These are phyloP conservation scores for Rugalucina vietnamica DNA, from an alignment of 2,888 invertebrate genomes.

Conservation along the genomic window DNA sequence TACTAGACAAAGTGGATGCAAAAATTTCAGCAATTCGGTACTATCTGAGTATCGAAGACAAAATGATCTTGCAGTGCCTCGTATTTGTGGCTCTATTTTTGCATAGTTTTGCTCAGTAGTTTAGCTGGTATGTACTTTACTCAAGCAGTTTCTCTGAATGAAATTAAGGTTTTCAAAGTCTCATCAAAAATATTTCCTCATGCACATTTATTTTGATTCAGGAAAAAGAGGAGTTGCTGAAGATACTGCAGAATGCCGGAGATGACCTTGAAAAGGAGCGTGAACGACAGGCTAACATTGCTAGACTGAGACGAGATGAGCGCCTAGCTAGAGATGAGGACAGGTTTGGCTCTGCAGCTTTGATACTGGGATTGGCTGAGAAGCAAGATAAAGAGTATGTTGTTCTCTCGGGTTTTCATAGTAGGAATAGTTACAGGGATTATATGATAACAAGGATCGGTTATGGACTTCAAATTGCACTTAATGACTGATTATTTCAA, in stretches of 20 bases:
- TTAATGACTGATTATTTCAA: too few species aligned
- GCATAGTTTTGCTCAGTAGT: too few species aligned
- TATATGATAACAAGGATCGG: conserved; percentile 73
- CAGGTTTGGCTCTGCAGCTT: conserved; percentile 75
- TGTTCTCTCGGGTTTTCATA: conserved; percentile 32
- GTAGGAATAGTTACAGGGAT: conserved; percentile 69
- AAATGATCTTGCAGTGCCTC: too few species aligned
- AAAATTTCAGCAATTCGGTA: too few species aligned
- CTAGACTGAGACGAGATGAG: conserved; percentile 73
- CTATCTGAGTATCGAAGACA: too few species aligned
- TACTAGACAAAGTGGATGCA: too few species aligned
- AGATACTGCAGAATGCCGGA: conserved; percentile 63
- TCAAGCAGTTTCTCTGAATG: too few species aligned
- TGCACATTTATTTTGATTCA: conserved; percentile 50
- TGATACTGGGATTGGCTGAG: conserved; percentile 72
- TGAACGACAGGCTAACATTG: conserved; percentile 70
- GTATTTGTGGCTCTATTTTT: too few species aligned
- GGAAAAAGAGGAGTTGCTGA: conserved; percentile 76
- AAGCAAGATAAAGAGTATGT: conserved; percentile 62
- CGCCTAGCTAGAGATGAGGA: conserved; percentile 72
- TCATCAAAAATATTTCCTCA: too few species aligned
- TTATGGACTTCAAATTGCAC: too few species aligned
- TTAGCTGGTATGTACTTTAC: too few species aligned
- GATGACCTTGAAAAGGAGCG: conserved; percentile 65
- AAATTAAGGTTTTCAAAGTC: too few species aligned